Evolutionary conservation across 2,888 invertebrate species (phyloP), one percentile per base, ranked within the genome.

Genomic region (Pristionchus arcanus): DNA sequence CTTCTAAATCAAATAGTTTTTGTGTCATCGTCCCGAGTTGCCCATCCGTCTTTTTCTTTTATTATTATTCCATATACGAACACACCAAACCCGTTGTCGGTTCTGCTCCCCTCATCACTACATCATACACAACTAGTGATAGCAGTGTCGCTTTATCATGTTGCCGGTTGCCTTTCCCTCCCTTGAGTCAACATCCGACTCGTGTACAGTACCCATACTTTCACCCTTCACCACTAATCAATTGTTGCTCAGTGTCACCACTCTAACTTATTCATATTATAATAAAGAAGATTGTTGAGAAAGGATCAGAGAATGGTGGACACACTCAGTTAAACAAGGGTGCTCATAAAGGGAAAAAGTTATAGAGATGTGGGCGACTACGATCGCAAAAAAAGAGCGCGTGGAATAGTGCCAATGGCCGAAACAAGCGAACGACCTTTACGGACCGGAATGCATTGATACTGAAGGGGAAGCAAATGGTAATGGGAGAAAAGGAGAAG

Each of bases 1-100:
- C n/a, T 92, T 92, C 74, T 93, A 89, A 91, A 53, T 87, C 42
- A 19, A n/a, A 49, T 49, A 68, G 59, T 59, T 37, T n/a, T 49
- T 49, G 84, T 84, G 84, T 84, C 59, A 84, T 84, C 42, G 28
- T 49, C 49, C 42, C 49, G 53, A 63, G 49, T 66, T 87, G 11
- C 86, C 37, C 59, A n/a, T 37, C 42, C n/a, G n/a, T 84, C 59
- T 84, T 83, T 59, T n/a, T 59, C 59, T 84, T 21, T 16, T 55
- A 49, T 7, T 49, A 49, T 49, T 49, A 49, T 49, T 49, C 42
- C 42, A 9, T 25, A 31, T 84, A 1, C 31, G 53, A 42, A 81
- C 42, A 34, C 34, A 34, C 34, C 84, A 85, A 59, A 55, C 84
- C 87, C 66, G 63, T 87, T 87, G 87, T 68, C 85, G 87, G 87